Evolutionary conservation across 2,888 invertebrate species (phyloP).

Genomic region (Pterostichus niger): DNA sequence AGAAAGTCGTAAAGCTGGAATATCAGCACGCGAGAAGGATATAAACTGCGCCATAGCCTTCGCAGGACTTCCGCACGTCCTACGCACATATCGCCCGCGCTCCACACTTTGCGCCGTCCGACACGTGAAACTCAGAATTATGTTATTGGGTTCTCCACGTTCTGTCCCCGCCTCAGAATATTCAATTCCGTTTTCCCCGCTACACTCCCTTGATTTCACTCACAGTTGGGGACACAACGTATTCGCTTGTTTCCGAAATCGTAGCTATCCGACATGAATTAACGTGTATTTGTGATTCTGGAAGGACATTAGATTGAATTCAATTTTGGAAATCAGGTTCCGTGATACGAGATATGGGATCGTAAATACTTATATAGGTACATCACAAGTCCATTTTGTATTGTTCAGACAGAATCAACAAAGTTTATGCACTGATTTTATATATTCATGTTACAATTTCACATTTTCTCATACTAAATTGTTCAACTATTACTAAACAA

Average conservation of each 20-base stretch:
- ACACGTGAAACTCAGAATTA: conserved; percentile 51
- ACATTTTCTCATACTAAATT: too few species aligned
- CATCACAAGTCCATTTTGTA: too few species aligned
- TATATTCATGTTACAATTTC: too few species aligned
- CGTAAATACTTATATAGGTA: too few species aligned
- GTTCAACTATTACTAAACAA: too few species aligned
- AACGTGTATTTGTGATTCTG: conserved; percentile 4
- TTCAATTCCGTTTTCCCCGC: conserved; percentile 8
- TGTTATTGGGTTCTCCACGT: conserved; percentile 49
- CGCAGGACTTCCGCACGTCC: conserved; percentile 39
- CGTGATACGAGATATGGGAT: not conserved
- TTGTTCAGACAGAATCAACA: too few species aligned
- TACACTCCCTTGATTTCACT: not conserved
- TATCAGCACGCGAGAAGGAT: conserved; percentile 60
- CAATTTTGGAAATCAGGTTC: conserved; percentile 5
- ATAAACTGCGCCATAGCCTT: conserved; percentile 49
- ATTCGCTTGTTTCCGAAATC: conserved; percentile 33
- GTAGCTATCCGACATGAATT: not conserved
- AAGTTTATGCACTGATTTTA: too few species aligned
- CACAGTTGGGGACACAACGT: not conserved
- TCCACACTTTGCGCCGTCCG: conserved; percentile 10
- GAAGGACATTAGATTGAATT: not conserved
- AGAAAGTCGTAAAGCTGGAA: conserved; percentile 58
- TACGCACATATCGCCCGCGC: conserved; percentile 26
- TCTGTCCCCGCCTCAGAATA: conserved; percentile 7